Percentiles rank a stretch among this genome's conserved stretches.
Conservation (phyloP, 2,888 invertebrate genomes). For the Patella ulyssiponensis region DNA sequence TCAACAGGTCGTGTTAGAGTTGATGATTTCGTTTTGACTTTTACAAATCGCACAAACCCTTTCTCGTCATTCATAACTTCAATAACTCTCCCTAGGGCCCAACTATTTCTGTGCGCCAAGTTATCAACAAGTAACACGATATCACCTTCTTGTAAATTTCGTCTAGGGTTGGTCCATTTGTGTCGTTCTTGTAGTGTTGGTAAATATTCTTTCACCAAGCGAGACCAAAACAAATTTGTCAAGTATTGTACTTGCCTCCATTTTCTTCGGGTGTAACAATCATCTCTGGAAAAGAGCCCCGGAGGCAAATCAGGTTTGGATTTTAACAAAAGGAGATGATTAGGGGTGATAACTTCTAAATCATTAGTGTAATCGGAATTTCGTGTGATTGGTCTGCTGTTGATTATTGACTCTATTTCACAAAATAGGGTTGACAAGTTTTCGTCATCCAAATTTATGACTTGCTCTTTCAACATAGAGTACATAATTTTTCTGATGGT, state of each 20-base stretch:
- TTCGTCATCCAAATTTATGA: conserved; percentile 32
- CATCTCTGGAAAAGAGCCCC: no score
- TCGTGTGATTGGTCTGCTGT: conserved; percentile 32
- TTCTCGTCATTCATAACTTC: conserved; percentile 6
- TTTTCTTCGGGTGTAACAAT: no score
- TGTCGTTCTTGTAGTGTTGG: no score
- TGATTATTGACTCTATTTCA: conserved; percentile 38
- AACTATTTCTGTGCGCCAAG: no score
- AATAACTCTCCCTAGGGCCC: no score
- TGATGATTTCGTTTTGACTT: conserved; percentile 11
- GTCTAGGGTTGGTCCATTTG: no score
- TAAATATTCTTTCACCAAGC: no score
- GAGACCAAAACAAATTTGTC: no score
- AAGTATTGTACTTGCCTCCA: no score
- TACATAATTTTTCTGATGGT: conserved; percentile 29
- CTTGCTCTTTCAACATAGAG: conserved; percentile 27
- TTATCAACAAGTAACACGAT: no score
- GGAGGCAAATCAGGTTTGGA: conserved; percentile 17
- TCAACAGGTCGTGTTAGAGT: conserved; percentile 21
- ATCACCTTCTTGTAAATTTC: no score
- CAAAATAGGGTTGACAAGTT: conserved; percentile 33
- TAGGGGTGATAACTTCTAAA: conserved; percentile 35
- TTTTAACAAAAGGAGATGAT: conserved; percentile 30
- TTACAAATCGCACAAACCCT: conserved; percentile 19
- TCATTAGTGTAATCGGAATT: conserved; percentile 27